phyloP scores from a whole-genome alignment of 2,113 vertebrate genomes.

The Castor canadensis region DNA sequence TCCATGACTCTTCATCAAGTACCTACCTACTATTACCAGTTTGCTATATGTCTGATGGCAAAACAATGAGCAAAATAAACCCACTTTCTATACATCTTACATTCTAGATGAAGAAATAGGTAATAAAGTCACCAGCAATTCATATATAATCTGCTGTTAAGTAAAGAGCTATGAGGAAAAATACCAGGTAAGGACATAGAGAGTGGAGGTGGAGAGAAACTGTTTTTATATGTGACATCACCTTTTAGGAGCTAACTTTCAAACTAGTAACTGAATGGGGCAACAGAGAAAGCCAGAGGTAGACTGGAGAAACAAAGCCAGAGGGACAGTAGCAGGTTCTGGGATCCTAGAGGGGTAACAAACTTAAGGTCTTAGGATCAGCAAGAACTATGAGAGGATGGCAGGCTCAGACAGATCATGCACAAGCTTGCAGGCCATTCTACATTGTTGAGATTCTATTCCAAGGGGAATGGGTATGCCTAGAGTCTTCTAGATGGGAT shows the following conservation, averaged over 20 bases:
- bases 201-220: not conserved
- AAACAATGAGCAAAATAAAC: not conserved
- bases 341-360: too few relatives aligned
- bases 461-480: not conserved
- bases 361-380: not conserved
- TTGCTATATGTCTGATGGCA: not conserved
- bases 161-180: not conserved
- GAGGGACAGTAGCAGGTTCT: not conserved
- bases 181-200: not conserved
- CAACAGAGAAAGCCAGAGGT: not conserved
- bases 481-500: not conserved
- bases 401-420: not conserved
- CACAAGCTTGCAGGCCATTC: not conserved
- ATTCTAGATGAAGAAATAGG: not conserved
- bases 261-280: not conserved
- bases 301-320: not conserved
- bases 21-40: not conserved
- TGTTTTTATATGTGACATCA: not conserved
- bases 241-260: not conserved
- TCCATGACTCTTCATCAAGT: not conserved
- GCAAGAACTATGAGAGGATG: rapidly evolving
- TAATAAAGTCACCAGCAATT: not conserved
- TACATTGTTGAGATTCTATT: not conserved
- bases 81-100: not conserved
- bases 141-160: not conserved